Evolutionary conservation across 1,140 invertebrate species (phyloP).

Genomic region (Pentalonia nigronervosa): DNA sequence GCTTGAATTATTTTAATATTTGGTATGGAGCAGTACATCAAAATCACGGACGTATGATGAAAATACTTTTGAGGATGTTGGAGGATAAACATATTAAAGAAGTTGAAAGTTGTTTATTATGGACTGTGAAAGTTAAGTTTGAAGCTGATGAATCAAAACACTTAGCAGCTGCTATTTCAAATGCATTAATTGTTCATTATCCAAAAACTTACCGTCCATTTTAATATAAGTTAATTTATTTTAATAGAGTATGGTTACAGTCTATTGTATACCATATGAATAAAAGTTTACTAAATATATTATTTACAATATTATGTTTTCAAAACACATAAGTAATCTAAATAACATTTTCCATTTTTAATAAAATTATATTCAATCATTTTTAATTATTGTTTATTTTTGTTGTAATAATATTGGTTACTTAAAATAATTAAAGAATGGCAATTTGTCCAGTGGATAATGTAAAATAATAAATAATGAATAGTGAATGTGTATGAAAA

Average conservation of each 20-base stretch:
- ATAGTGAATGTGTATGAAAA: not conserved
- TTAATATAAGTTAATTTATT: not conserved
- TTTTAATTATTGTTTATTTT: slow-evolving; percentile 22
- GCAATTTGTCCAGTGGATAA: no score
- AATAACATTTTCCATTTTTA: slow-evolving; percentile 37
- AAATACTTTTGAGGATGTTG: slow-evolving; percentile 76
- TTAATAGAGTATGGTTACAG: not conserved
- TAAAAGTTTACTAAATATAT: not conserved
- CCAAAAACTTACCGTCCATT: slow-evolving; percentile 52
- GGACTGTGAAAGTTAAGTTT: slow-evolving; percentile 50
- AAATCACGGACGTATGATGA: slow-evolving; percentile 82
- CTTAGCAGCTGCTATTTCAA: slow-evolving; percentile 5
- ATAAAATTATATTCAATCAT: slow-evolving; percentile 16
- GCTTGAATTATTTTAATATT: slow-evolving; percentile 69
- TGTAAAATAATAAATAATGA: not conserved
- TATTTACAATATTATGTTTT: slow-evolving; percentile 9
- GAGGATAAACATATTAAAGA: slow-evolving; percentile 82
- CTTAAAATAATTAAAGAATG: no score
- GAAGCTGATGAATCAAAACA: not conserved
- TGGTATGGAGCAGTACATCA: slow-evolving; percentile 81
- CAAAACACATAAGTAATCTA: not conserved
- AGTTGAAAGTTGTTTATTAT: slow-evolving; percentile 69
- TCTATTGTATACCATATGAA: not conserved
- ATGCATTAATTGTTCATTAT: slow-evolving; percentile 48
- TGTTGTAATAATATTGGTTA: not conserved